A percentile compares a stretch with the other conserved stretches of the same genome.
phyloP scores from a whole-genome alignment of 1,140 invertebrate species.

The Zaprionus vittiger region DNA sequence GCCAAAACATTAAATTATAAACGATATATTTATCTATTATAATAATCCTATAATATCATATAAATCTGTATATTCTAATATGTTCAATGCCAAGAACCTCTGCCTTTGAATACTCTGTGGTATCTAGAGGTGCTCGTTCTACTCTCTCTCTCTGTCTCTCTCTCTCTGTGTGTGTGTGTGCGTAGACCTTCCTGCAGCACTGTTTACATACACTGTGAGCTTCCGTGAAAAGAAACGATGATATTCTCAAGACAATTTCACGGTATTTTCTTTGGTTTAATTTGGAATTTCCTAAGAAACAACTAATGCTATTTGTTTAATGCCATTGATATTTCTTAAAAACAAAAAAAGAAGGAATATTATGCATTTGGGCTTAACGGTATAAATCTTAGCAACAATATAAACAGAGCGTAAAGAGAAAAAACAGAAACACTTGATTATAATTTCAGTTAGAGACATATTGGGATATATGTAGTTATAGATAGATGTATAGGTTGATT shows the following conservation, averaged over 20 bases:
- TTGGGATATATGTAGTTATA: not conserved
- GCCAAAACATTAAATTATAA: not conserved
- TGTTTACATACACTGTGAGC: not conserved
- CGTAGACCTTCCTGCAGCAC: not conserved
- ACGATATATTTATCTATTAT: not conserved
- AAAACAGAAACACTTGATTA: not conserved
- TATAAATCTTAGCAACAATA: not conserved
- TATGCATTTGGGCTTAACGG: slow-evolving; percentile 1
- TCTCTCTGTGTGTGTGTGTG: not conserved
- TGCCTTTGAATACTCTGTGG: too few relatives aligned
- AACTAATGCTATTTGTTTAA: not conserved
- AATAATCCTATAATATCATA: not conserved
- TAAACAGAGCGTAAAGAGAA: not conserved
- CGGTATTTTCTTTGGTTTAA: not conserved
- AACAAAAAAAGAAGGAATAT: not conserved
- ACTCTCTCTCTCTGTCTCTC: not conserved
- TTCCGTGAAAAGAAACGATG: not conserved
- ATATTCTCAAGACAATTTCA: slow-evolving; percentile 4
- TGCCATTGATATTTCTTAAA: slow-evolving; percentile 9
- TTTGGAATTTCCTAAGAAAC: not conserved
- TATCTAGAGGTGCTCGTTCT: too few relatives aligned
- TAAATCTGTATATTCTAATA: not conserved
- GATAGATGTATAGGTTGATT: not conserved
- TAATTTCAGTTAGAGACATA: not conserved
- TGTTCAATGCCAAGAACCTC: not conserved